Evolutionary conservation across 2,888 invertebrate genomes (phyloP), one percentile per base, ranked within the genome.

Genomic region (Epirrhoe tristata): DNA sequence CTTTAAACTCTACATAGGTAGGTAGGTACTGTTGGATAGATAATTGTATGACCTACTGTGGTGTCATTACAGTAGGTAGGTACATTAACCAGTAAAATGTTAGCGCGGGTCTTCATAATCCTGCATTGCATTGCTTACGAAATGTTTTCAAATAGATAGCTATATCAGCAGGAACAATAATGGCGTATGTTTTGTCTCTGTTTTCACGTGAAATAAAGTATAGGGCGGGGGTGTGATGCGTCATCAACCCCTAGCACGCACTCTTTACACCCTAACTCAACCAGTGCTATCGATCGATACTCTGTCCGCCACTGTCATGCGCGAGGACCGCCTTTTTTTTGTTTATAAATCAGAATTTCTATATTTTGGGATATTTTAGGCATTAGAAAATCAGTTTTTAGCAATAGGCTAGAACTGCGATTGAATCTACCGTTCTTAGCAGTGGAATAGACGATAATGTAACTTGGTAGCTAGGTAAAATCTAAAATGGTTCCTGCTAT

Each of bases 261-360:
- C 86, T 87, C 86, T 81, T 75, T 77, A 73, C 85, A 80, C 84
- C 85, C 84, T 81, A 81, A 74, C 84, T 81, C 81, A 74, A 74
- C 79, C 73, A 77, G 77, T 77, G 81, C 79, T 81, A 81, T 81
- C 81, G 89, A 92, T 92, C 90, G 87, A 89, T 87, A 74, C 75
- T 69, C 71, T 69, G 65, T 74, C 78, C 75, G 73, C 84, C 74
- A 84, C 79, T 74, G 91, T 80, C 93, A 93, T 93, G 93, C 93
- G 93, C 93, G 86, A 81, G 87, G 82, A 77, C 84, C 91, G 87
- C 90, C 90, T 88, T 87, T 90, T 87, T 90, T 87, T 87, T 91
- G 89, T 90, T 91, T 92, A 86, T 89, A 81, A 81, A 24, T 65
- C 79, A 8, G 16, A 67, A 46, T 34, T 24, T 31, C 32, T 60